Evolutionary conservation across 2,113 vertebrate genomes (phyloP), one percentile per base, ranked within the genome.

Genomic region (Recurvirostra avosetta): DNA sequence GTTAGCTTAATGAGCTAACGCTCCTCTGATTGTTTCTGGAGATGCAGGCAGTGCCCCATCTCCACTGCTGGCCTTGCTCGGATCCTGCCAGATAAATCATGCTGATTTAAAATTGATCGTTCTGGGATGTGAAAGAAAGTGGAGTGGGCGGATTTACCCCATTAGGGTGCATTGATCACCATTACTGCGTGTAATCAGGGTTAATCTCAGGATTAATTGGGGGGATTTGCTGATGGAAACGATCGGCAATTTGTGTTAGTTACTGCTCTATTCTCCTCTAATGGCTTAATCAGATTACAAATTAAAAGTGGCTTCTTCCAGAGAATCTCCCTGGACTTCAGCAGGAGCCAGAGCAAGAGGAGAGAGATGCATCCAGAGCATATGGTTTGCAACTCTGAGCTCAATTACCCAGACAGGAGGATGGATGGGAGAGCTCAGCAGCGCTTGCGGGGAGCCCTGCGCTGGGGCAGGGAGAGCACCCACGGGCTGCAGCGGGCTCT

Each of bases 201-300:
- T 97, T 97, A 97, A 97, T 96, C 96, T 97, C 96, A 26, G 96
- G 97, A 97, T 97, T 97, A 97, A 97, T 97, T 97, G 97, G 94
- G 82, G 92, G 96, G 95, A 97, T 97, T 97, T 97, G 95, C 95
- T 65, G 95, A 90, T 93, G 97, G 96, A 93, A 96, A 92, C 56
- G 94, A 97, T 97, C 59, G 40, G 89, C 95, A 97, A 95, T 97
- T 96, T 97, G 95, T 92, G 97, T 97, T 96, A 94, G 84, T 97
- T 97, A 96, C 97, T 92, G 94, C 95, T 97, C 97, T 94, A 86
- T 93, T 97, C 77, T 34, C 73, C 92, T 77, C 95, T 96, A 97
- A 97, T 96, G 96, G 95, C 59, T 97, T 97, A 97, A 97, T 97
- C 97, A 97, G 97, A 96, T 97, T 97, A 96, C 95, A 95, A 96